Conservation (phyloP, 2,888 invertebrate species). For the Eilema griseolum region DNA sequence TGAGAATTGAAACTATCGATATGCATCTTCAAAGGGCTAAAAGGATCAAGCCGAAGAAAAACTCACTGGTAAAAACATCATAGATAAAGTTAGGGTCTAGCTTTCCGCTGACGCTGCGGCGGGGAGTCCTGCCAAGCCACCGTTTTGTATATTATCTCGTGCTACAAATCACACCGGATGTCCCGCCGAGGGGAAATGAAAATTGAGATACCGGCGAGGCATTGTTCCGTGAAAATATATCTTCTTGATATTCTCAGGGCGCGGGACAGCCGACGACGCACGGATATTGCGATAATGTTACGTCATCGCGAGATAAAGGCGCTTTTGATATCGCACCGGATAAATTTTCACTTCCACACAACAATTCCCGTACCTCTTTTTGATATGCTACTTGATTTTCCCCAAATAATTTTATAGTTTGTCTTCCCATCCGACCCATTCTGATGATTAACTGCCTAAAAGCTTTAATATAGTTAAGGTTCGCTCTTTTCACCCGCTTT, state of each 20-base stretch:
- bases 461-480: constrained; percentile 12
- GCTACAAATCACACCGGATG: constrained; percentile 86
- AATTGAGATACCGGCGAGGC: constrained; percentile 85
- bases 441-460: constrained; percentile 36
- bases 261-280: constrained; percentile 78
- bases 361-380: constrained; percentile 43
- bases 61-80: constrained; percentile 67
- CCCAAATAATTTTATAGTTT: constrained; percentile 39
- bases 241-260: constrained; percentile 83
- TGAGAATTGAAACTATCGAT: constrained; percentile 9
- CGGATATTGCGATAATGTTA: constrained; percentile 83
- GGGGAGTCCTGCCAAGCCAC: constrained; percentile 77
- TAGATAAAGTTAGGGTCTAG: constrained; percentile 74
- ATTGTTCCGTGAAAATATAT: constrained; percentile 86
- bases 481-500: background rate
- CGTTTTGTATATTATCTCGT: constrained; percentile 85
- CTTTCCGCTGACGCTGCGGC: constrained; percentile 75
- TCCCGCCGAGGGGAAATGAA: constrained; percentile 84
- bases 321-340: constrained; percentile 75
- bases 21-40: constrained; percentile 8
- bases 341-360: constrained; percentile 73
- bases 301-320: constrained; percentile 78
- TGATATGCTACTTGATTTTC: constrained; percentile 42
- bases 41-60: constrained; percentile 67
- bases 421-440: constrained; percentile 34